Percentiles rank a stretch among this genome's conserved stretches.
phyloP scores from a whole-genome alignment of 2,113 vertebrate genomes.

The Siniperca chuatsi region DNA sequence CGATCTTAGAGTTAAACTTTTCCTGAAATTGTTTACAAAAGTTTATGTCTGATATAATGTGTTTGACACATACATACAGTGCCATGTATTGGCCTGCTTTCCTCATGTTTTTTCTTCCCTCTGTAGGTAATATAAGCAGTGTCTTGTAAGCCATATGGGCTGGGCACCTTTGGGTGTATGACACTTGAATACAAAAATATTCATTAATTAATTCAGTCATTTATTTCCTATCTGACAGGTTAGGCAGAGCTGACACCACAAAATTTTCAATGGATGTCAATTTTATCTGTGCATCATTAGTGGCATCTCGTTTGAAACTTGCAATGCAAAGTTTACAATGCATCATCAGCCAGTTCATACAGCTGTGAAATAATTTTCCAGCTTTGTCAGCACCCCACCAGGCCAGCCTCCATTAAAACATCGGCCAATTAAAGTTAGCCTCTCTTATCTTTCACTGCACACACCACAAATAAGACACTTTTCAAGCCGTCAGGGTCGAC shows the following conservation, averaged over 20 bases:
- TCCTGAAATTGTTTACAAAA: background rate
- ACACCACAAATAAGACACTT: background rate
- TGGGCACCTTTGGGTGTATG: background rate
- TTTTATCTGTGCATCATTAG: background rate
- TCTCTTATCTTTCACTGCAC: background rate
- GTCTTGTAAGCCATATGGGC: background rate
- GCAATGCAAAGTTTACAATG: background rate
- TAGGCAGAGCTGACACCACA: too few species aligned
- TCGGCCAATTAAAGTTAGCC: background rate
- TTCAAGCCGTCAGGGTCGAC: background rate
- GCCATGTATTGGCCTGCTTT: background rate
- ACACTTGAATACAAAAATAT: background rate
- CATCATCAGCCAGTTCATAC: background rate
- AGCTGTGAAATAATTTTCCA: background rate
- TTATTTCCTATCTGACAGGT: background rate
- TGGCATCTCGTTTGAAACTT: background rate
- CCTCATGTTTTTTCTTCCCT: background rate
- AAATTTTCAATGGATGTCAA: background rate
- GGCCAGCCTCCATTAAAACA: background rate
- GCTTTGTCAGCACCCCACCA: background rate
- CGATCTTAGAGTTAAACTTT: background rate
- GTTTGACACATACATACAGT: background rate
- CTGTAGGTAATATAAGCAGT: background rate
- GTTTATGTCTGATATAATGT: background rate
- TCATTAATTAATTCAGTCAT: background rate